Percentiles rank a stretch among this genome's conserved stretches.
Conservation (phyloP, 2,888 invertebrate genomes). For the Didymodactylos carnosus region DNA sequence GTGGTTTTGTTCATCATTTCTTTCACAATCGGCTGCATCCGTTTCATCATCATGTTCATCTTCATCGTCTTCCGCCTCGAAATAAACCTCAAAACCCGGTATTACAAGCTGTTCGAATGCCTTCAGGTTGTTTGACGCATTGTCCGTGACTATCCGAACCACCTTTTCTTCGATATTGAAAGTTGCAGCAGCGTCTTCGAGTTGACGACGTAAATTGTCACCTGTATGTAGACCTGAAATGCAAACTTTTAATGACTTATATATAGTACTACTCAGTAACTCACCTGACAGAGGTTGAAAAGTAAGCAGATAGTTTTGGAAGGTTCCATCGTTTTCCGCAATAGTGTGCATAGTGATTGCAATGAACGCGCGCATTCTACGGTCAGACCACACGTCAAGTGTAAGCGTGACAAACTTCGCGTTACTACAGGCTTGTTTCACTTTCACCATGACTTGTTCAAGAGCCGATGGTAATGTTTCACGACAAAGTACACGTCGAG, state of each 20-base stretch:
- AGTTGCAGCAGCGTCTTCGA: background rate
- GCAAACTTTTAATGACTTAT: background rate
- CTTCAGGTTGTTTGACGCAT: background rate
- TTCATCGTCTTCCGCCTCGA: background rate
- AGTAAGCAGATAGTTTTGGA: background rate
- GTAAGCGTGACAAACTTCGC: background rate
- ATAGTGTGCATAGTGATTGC: constrained; percentile 12
- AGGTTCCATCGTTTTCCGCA: background rate
- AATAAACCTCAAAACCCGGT: background rate
- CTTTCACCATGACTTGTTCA: background rate
- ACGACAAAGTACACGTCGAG: background rate
- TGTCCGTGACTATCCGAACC: background rate
- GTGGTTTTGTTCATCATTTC: background rate
- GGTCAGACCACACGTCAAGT: constrained; percentile 8
- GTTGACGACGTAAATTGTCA: background rate
- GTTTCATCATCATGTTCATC: background rate
- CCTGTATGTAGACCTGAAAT: background rate
- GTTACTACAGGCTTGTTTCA: background rate
- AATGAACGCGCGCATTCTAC: constrained; percentile 2
- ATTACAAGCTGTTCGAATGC: constrained; percentile 7
- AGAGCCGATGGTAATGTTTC: too few species aligned
- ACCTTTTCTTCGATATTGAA: background rate
- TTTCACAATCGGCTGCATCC: background rate
- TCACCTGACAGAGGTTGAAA: background rate
- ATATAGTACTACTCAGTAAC: background rate